phyloP scores from a whole-genome alignment of 2,888 invertebrate species.

The Aethes cnicana region DNA sequence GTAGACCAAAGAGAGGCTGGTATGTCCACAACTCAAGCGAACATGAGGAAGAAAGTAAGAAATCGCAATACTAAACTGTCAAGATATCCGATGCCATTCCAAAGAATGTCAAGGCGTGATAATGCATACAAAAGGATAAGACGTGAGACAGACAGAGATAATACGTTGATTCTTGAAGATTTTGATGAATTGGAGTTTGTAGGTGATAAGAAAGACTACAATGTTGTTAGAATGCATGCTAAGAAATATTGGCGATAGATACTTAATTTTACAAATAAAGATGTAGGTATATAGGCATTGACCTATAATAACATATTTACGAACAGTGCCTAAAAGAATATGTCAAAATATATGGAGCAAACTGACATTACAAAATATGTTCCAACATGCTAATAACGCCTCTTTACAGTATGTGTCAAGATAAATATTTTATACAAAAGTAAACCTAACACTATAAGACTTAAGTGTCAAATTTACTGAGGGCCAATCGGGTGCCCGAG shows the following conservation, averaged over 20 bases:
- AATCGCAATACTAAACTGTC: slow-evolving; percentile 48
- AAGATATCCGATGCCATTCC: slow-evolving; percentile 62
- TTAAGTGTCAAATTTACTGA: too few species aligned
- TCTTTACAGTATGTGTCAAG: too few species aligned
- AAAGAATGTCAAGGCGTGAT: slow-evolving; percentile 48
- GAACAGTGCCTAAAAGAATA: too few species aligned
- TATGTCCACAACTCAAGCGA: slow-evolving; percentile 44
- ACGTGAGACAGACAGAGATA: slow-evolving; percentile 47
- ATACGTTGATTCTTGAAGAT: slow-evolving; percentile 58
- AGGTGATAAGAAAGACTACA: slow-evolving; percentile 49
- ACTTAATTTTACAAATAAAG: too few species aligned
- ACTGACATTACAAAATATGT: too few species aligned
- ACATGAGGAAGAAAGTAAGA: slow-evolving; percentile 47
- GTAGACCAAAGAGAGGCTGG: slow-evolving; percentile 40
- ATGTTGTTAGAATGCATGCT: slow-evolving; percentile 53
- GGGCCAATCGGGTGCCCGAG: too few species aligned
- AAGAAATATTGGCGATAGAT: slow-evolving; percentile 57
- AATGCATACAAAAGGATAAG: slow-evolving; percentile 43
- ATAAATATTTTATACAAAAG: too few species aligned
- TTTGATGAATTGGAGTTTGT: slow-evolving; percentile 64
- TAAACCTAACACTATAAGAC: too few species aligned
- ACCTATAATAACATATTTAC: too few species aligned
- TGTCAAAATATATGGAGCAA: too few species aligned
- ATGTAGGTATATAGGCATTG: too few species aligned
- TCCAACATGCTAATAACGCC: too few species aligned